Percentiles rank a stretch among this genome's conserved stretches.
Conservation (phyloP, 2,113 vertebrate species). For the Athene noctua region DNA sequence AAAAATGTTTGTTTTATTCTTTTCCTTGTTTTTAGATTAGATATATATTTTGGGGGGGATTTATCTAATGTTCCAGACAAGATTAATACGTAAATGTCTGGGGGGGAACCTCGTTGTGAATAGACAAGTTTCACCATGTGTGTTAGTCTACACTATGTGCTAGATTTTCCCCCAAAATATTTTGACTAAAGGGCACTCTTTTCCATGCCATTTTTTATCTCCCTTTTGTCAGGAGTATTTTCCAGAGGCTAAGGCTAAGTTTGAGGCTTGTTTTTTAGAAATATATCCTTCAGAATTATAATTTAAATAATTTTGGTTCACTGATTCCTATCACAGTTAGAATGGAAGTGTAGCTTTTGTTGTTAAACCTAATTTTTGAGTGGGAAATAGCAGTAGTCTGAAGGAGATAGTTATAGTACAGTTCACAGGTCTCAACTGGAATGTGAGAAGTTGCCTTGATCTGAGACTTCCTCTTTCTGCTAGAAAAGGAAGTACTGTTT, state of each 20-base stretch:
- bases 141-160: not conserved
- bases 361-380: not conserved
- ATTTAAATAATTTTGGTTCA: not conserved
- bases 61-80: not conserved
- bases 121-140: not conserved
- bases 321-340: not conserved
- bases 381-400: not conserved
- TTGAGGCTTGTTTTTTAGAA: not conserved
- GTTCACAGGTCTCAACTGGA: not conserved
- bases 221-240: not conserved
- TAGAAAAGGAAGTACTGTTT: constrained; percentile 21
- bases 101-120: not conserved
- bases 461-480: not conserved
- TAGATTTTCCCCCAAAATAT: not conserved
- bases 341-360: not conserved
- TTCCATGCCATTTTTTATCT: not conserved
- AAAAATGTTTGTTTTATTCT: not conserved
- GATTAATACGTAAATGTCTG: not conserved
- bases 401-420: not conserved
- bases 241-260: not conserved
- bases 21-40: not conserved
- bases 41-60: not conserved
- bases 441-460: not conserved
- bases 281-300: not conserved
- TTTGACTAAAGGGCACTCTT: not conserved